phyloP scores from a whole-genome alignment of 2,797 vertebrate genomes.

The Phrynocephalus forsythii region DNA sequence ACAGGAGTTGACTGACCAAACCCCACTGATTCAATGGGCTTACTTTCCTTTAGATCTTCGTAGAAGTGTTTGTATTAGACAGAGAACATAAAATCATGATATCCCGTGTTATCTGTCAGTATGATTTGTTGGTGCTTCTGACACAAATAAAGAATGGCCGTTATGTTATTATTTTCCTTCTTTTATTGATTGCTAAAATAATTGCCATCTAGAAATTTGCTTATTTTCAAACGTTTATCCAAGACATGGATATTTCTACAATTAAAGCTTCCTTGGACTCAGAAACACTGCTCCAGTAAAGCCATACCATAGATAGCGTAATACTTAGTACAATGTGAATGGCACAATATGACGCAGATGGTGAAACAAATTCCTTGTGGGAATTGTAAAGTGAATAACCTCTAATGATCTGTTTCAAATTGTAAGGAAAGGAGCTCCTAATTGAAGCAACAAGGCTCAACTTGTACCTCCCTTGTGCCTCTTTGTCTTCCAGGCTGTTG shows the following conservation, averaged over 20 bases:
- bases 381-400: slow-evolving; percentile 29
- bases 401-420: slow-evolving; percentile 41
- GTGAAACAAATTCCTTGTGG: slow-evolving; percentile 33
- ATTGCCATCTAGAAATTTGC: background rate
- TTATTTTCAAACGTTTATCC: background rate
- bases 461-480: background rate
- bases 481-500: slow-evolving; percentile 41
- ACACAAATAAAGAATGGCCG: too few relatives aligned
- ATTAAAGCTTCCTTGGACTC: background rate
- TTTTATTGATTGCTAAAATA: background rate
- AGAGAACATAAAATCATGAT: background rate
- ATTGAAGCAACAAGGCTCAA: slow-evolving; percentile 56
- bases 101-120: too few relatives aligned
- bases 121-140: too few relatives aligned
- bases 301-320: slow-evolving; percentile 4
- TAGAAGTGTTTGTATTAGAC: background rate
- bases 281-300: slow-evolving; percentile 1
- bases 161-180: background rate
- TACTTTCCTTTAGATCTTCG: background rate
- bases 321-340: slow-evolving; percentile 12
- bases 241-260: too few relatives aligned
- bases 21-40: too few relatives aligned
- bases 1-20: too few relatives aligned
- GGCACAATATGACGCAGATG: background rate
- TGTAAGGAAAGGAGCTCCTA: slow-evolving; percentile 14